These are phyloP conservation scores for Sceliomorpha sp. DNA, from an alignment of 2,888 invertebrate genomes.

Conservation along the genomic window DNA sequence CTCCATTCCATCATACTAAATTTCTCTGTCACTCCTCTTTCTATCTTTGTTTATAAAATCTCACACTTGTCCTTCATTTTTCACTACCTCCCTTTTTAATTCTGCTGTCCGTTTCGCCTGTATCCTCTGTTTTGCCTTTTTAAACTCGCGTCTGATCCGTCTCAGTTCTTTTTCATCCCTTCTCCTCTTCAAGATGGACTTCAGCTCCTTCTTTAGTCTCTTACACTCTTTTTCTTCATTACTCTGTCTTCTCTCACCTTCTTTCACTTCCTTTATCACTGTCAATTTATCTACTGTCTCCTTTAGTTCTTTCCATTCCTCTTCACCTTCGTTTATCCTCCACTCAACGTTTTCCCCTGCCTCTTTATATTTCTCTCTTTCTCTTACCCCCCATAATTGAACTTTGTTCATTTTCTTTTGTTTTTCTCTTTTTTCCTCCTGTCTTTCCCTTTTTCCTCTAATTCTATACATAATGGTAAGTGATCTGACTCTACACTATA, in stretches of 20 bases:
- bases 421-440: neutral
- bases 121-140: too few species aligned
- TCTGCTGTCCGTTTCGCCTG: neutral
- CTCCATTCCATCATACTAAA: too few species aligned
- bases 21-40: too few species aligned
- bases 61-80: neutral
- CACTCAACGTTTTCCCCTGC: slow-evolving; percentile 6
- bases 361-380: neutral
- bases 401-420: neutral
- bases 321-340: neutral
- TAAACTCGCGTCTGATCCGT: too few species aligned
- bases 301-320: slow-evolving; percentile 11
- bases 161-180: neutral
- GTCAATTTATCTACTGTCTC: neutral
- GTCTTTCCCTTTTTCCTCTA: too few species aligned
- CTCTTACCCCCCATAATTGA: neutral
- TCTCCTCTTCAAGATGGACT: neutral
- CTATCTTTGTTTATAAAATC: too few species aligned
- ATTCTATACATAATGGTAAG: too few species aligned
- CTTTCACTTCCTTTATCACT: neutral
- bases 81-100: neutral
- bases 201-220: neutral
- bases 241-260: neutral
- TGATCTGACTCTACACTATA: neutral
- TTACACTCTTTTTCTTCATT: slow-evolving; percentile 12